Conservation (phyloP, 2,797 vertebrate species). For the Coluber constrictor region DNA sequence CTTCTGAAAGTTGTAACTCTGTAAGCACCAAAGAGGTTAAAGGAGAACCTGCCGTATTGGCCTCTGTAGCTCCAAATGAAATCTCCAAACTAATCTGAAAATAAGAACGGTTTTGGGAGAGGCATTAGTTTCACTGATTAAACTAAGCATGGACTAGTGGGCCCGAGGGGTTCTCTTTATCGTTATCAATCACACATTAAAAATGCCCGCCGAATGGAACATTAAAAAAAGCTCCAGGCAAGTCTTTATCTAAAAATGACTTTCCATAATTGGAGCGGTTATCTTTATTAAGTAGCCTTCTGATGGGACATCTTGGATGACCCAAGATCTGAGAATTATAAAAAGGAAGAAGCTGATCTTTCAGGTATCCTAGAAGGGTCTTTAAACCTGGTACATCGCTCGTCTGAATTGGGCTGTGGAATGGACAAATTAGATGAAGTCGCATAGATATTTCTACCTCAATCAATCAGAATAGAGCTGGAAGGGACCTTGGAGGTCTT, state of each 20-base stretch:
- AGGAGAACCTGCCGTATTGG: too few species aligned
- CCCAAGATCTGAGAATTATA: background rate
- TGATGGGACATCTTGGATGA: background rate
- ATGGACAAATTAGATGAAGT: background rate
- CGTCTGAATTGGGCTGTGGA: background rate
- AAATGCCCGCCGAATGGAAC: too few species aligned
- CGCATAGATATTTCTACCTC: background rate
- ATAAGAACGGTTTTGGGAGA: background rate
- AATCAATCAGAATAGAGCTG: too few species aligned
- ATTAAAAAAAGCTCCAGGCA: background rate
- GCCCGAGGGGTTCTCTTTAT: too few species aligned
- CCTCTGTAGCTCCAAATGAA: too few species aligned
- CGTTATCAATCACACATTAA: too few species aligned
- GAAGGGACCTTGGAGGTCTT: too few species aligned
- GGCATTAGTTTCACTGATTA: too few species aligned
- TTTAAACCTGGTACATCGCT: background rate
- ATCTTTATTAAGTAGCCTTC: background rate
- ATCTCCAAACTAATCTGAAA: background rate
- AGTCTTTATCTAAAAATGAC: background rate
- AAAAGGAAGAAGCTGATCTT: background rate
- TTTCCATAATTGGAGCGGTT: background rate
- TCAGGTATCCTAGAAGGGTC: background rate
- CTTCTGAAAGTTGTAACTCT: too few species aligned
- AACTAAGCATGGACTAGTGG: too few species aligned
- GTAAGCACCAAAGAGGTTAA: too few species aligned